Base-by-base conservation (phyloP, 2,113 vertebrate genomes). In the Phyllostomus hastatus region DNA sequence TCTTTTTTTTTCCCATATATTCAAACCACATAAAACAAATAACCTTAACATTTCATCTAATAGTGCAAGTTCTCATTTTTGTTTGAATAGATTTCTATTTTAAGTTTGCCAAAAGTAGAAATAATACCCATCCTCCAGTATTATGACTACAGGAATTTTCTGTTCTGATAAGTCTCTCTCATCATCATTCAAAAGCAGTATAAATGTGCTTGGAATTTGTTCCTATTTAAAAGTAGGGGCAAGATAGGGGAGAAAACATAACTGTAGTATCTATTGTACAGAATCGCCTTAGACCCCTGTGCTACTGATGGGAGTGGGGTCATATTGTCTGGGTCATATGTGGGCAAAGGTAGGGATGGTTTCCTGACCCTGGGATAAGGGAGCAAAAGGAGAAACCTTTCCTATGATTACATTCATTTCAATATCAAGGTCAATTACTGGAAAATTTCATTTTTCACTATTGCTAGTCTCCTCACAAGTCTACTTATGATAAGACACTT, bases 71-170 rank as follows among this genome's bases (percentile, higher is more conserved):
- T 50, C 57, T 50, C 10, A 82, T 54, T 85, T 88, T 76, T 75
- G 78, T 95, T 95, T n/a, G 57, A 64, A 33, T 24, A 93, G 22
- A 81, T 33, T 76, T 96, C 87, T 88, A 90, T 46, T 91, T 84
- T 81, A 92, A 70, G 78, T 81, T 2, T 73, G 43, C 33, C 75
- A 26, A 82, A 76, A 59, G 35, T 20, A 92, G 28, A 92, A 75
- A 57, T 14, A 80, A 46, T 50, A 15, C 1, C 7, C 35, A 87
- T 22, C 10, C 8, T 88, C 16, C 26, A 72, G 35, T 10, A 28
- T 70, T 94, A 22, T 95, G 11, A 92, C 38, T 2, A 66, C 31
- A 73, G 16, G 50, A 75, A 28, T 59, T 46, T 72, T 54, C 31
- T 86, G 59, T 66, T 84, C 76, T 41, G 26, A 9, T 31, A 35